phyloP scores from a whole-genome alignment of 2,888 invertebrate genomes.

The Calliscelio sp. region DNA sequence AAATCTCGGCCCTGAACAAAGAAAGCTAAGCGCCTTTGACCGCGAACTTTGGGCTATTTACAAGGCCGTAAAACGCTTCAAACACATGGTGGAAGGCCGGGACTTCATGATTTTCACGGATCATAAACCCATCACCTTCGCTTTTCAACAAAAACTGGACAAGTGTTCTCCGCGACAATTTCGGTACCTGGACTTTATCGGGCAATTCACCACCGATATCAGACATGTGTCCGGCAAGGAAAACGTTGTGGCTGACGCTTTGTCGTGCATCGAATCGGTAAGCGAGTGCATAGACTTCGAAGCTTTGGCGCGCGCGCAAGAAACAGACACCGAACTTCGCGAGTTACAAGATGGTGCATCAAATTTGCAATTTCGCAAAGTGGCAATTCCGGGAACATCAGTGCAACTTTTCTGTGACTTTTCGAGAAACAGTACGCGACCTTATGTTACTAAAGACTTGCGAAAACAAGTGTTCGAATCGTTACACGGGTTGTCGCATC shows the following conservation, averaged over 20 bases:
- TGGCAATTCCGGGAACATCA: background rate
- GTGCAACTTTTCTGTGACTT: background rate
- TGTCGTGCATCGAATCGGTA: slow-evolving; percentile 54
- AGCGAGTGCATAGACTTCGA: background rate
- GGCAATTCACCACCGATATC: too few species aligned
- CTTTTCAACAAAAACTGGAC: too few species aligned
- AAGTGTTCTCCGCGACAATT: too few species aligned
- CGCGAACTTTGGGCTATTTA: too few species aligned
- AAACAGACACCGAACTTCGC: slow-evolving; percentile 7
- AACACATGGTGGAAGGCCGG: slow-evolving; percentile 27
- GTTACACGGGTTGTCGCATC: slow-evolving; percentile 77
- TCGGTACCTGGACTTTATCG: too few species aligned
- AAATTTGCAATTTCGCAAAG: background rate
- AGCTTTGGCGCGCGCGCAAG: slow-evolving; percentile 1
- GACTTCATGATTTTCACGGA: slow-evolving; percentile 23
- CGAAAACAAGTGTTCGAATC: slow-evolving; percentile 64
- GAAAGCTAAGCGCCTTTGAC: too few species aligned
- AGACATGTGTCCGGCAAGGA: slow-evolving; percentile 52
- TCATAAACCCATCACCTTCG: slow-evolving; percentile 2
- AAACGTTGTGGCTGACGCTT: slow-evolving; percentile 64
- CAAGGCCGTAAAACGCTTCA: too few species aligned
- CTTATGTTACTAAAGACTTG: slow-evolving; percentile 65
- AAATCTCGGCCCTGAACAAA: too few species aligned
- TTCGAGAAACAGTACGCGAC: slow-evolving; percentile 33
- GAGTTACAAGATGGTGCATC: background rate